Base-by-base conservation (phyloP, 53 echinoderm and acorn worm genomes). In the Arbacia lixula region DNA sequence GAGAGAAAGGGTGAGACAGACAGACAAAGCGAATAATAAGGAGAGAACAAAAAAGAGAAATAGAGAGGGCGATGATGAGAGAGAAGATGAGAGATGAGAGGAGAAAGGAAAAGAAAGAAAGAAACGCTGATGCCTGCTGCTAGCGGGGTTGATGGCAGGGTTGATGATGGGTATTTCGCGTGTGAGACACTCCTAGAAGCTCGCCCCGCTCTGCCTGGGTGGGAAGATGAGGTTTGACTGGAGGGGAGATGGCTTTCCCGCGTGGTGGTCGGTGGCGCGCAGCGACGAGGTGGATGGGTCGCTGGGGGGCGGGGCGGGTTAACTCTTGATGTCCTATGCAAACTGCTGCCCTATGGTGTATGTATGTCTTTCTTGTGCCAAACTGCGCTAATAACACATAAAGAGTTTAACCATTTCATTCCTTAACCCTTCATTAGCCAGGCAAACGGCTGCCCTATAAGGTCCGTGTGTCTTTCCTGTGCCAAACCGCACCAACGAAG, bases 81-180 rank as follows among this genome's bases (percentile, higher is more conserved):
- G 19, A 50, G 21, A 39, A 22, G 40, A 5, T 19, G 25, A 22
- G 21, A n/a, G 30, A 6, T 24, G 71, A 43, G 17, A 49, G n/a
- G 32, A 0, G 21, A 43, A 43, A 28, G 28, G 28, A 49, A 29
- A 71, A 46, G 12, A 29, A 14, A 43, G 26, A 46, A 3, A 27
- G 32, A 64, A 64, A 43, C 39, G 9, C 27, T 14, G 53, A 30
- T 28, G 52, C 17, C 6, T 42, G 46, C 49, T 43, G 52, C 28
- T 74, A 46, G 52, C 52, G 74, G 52, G 74, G 28, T 74, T 33
- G 74, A 74, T 74, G 51, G 34, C 53, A 52, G 74, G 50, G 34
- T 53, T 74, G 74, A 74, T 74, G 74, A 74, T 74, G 74, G 53
- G 33, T 74, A 53, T 74, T 74, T 74, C 53, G 74, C 74, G 74